These are phyloP conservation scores for Coelinius sp. DNA, from an alignment of 2,888 invertebrate genomes.

Conservation along the genomic window DNA sequence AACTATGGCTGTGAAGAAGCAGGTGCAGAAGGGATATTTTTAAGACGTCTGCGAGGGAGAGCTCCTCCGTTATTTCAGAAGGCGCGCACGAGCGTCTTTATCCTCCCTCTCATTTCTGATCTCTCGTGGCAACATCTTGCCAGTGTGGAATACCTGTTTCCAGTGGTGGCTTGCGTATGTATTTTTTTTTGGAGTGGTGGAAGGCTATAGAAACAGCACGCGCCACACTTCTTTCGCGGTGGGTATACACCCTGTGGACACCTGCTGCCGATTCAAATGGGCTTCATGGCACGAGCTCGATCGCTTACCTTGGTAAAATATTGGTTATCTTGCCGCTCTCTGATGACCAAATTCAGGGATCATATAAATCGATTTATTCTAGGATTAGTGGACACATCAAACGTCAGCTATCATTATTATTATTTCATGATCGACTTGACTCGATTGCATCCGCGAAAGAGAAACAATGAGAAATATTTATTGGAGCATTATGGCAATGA, in stretches of 20 bases:
- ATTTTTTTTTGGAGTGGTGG: conserved; percentile 9
- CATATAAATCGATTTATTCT: no score
- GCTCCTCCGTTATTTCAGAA: conserved; percentile 38
- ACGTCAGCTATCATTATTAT: no score
- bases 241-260: conserved; percentile 52
- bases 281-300: conserved; percentile 57
- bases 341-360: neutral
- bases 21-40: conserved; percentile 46
- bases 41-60: conserved; percentile 42
- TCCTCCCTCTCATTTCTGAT: conserved; percentile 39
- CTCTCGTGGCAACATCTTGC: conserved; percentile 61
- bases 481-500: conserved; percentile 59
- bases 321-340: neutral
- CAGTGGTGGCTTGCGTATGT: conserved; percentile 33
- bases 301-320: neutral
- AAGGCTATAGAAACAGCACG: conserved; percentile 46
- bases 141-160: conserved; percentile 56
- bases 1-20: conserved; percentile 43
- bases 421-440: no score
- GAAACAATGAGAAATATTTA: neutral
- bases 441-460: no score
- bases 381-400: no score
- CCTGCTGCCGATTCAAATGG: conserved; percentile 59
- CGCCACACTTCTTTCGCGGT: conserved; percentile 47
- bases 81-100: conserved; percentile 25